Conservation (phyloP, 2,113 vertebrate genomes). For the Microcebus ravelobensis region DNA sequence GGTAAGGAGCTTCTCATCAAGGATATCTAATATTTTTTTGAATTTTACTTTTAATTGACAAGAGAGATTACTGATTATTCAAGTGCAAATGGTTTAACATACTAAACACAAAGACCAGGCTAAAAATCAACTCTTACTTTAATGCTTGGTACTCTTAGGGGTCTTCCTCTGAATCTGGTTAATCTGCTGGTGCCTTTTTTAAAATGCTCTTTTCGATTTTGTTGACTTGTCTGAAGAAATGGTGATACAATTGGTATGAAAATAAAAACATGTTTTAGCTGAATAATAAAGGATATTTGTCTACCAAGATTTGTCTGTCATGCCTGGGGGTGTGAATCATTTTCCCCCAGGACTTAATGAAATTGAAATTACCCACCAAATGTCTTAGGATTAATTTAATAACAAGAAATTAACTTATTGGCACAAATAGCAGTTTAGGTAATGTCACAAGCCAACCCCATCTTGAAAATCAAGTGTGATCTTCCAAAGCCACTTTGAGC, state of each 20-base stretch:
- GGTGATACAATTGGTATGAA: neutral
- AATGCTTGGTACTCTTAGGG: neutral
- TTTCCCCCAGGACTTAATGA: neutral
- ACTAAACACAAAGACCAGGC: neutral
- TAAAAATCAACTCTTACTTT: neutral
- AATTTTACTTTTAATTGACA: neutral
- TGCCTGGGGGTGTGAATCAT: too few relatives aligned
- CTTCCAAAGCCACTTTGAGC: neutral
- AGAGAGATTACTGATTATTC: neutral
- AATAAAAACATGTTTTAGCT: neutral
- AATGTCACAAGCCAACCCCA: neutral
- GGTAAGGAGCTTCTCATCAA: neutral
- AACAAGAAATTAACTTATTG: constrained; percentile 18
- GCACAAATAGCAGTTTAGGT: neutral
- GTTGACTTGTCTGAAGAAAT: neutral
- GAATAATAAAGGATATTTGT: neutral
- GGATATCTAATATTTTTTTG: neutral
- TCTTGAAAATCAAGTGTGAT: neutral
- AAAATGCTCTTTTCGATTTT: neutral
- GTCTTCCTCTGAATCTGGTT: neutral
- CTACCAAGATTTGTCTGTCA: neutral
- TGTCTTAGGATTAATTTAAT: neutral
- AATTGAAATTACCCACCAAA: constrained; percentile 6
- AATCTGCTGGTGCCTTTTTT: neutral
- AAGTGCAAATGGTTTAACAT: neutral